Percentiles rank a stretch among this genome's conserved stretches.
Evolutionary conservation across 2,888 invertebrate species (phyloP).

Genomic region (Acleris laterana): DNA sequence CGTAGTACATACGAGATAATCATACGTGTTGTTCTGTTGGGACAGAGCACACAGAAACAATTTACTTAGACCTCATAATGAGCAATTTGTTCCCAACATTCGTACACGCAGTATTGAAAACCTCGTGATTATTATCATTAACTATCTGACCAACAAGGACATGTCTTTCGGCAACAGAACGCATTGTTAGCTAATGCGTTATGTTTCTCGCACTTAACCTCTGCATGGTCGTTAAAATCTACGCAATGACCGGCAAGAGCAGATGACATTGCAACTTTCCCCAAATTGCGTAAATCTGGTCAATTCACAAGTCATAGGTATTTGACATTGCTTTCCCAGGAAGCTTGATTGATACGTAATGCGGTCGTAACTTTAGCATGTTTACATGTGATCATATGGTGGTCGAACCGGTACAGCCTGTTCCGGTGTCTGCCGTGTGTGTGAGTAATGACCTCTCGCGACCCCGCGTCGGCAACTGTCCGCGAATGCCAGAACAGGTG

Average conservation of each 20-base stretch:
- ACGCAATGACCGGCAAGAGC: conserved; percentile 33
- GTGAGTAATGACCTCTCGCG: conserved; percentile 71
- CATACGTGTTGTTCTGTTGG: too few species aligned
- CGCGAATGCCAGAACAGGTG: conserved; percentile 56
- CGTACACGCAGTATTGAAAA: conserved; percentile 19
- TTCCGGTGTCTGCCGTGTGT: conserved; percentile 49
- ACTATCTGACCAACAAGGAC: conserved; percentile 33
- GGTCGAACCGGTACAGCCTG: conserved; percentile 67
- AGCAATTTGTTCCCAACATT: conserved; percentile 31
- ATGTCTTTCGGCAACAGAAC: conserved; percentile 22
- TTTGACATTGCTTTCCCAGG: conserved; percentile 54
- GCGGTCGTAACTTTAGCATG: conserved; percentile 51
- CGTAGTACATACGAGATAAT: not conserved
- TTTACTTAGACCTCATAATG: conserved; percentile 14
- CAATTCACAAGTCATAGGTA: conserved; percentile 47
- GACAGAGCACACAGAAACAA: conserved; percentile 10
- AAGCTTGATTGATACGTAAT: conserved; percentile 56
- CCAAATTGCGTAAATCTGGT: conserved; percentile 58
- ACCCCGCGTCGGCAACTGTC: conserved; percentile 54
- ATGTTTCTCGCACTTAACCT: conserved; percentile 29
- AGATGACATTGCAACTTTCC: conserved; percentile 61
- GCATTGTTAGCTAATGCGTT: conserved; percentile 28
- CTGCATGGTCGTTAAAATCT: conserved; percentile 30
- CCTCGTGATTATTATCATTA: conserved; percentile 30
- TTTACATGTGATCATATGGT: conserved; percentile 67